Percentiles rank a stretch among this genome's conserved stretches.
Conservation (phyloP, 2,888 invertebrate genomes). For the Stomorhina lunata region DNA sequence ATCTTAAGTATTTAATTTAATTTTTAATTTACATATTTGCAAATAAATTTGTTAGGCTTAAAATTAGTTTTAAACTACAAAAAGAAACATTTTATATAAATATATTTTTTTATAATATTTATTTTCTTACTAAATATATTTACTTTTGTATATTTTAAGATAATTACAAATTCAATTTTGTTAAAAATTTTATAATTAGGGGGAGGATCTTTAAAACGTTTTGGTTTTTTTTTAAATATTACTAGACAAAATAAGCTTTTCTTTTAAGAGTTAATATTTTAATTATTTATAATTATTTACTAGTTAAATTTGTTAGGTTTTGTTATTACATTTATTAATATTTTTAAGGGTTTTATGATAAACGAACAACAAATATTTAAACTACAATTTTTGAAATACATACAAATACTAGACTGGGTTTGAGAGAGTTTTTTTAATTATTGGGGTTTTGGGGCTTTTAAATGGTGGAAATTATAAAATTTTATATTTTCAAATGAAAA, state of each 20-base stretch:
- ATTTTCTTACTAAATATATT: neutral
- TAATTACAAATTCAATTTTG: constrained; percentile 38
- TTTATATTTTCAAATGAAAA: no score
- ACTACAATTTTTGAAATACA: constrained; percentile 48
- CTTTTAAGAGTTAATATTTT: neutral
- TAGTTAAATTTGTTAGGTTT: constrained; percentile 23
- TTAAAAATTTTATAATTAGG: constrained; percentile 32
- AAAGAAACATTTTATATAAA: neutral
- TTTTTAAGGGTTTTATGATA: constrained; percentile 40
- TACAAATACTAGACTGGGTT: constrained; percentile 33
- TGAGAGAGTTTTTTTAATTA: neutral
- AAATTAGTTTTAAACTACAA: constrained; percentile 28
- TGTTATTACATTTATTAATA: constrained; percentile 18
- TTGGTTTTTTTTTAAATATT: constrained; percentile 48
- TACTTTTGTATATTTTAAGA: no score
- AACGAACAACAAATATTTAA: constrained; percentile 59
- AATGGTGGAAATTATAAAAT: no score
- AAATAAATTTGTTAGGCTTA: constrained; percentile 55
- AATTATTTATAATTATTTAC: constrained; percentile 24
- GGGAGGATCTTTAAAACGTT: constrained; percentile 24
- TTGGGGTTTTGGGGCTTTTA: no score
- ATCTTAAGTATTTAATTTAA: constrained; percentile 34
- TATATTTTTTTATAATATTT: constrained; percentile 11
- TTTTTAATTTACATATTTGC: constrained; percentile 55
- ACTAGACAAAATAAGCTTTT: constrained; percentile 53